Conservation (phyloP, 2,113 vertebrate genomes). For the Nipponia nippon region DNA sequence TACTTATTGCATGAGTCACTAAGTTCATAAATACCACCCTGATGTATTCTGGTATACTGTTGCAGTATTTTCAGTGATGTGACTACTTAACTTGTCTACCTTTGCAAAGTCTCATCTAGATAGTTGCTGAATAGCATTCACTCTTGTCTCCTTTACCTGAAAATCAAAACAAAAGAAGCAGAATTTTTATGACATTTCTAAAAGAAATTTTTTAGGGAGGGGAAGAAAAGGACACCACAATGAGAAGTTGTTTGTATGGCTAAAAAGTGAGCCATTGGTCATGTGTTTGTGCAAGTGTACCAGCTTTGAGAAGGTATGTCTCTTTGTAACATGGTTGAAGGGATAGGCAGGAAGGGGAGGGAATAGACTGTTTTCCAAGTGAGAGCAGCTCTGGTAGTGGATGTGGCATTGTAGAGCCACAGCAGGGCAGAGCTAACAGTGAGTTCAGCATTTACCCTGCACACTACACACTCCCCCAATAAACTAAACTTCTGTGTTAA, state of each 20-base stretch:
- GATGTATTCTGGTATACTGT: background rate
- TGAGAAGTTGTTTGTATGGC: background rate
- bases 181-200: accelerated
- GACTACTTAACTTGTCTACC: background rate
- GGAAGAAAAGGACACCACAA: background rate
- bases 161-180: background rate
- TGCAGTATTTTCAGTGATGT: background rate
- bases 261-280: background rate
- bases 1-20: background rate
- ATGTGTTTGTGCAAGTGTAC: background rate
- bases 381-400: background rate
- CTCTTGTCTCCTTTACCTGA: background rate
- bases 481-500: background rate
- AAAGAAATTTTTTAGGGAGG: background rate
- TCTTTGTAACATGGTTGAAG: background rate
- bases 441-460: background rate
- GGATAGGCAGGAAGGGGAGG: background rate
- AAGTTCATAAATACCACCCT: background rate
- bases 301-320: background rate
- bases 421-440: background rate
- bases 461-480: background rate
- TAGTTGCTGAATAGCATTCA: background rate
- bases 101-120: background rate
- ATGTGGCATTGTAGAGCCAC: background rate
- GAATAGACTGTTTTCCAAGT: background rate